Percentiles rank a stretch among this genome's conserved stretches.
Evolutionary conservation across 2,113 vertebrate genomes (phyloP).

Genomic region (Cygnus atratus): DNA sequence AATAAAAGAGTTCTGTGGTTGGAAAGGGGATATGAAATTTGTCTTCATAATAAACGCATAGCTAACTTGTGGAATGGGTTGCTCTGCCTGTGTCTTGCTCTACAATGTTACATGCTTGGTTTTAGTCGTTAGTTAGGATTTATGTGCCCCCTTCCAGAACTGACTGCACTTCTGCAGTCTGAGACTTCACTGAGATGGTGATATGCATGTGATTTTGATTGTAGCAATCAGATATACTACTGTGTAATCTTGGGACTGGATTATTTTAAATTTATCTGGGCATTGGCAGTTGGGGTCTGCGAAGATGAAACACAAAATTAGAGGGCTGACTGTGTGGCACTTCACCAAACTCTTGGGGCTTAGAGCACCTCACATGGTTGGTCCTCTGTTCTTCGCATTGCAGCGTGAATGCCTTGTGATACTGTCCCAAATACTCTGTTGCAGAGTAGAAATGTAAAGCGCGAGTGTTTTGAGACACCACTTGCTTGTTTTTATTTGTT

Average conservation of each 20-base stretch:
- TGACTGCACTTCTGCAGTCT: neutral
- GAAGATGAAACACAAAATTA: neutral
- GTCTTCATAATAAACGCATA: neutral
- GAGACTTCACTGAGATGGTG: neutral
- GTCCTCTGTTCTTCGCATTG: neutral
- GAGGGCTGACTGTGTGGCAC: neutral
- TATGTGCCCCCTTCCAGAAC: neutral
- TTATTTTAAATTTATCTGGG: neutral
- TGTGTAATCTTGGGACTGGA: neutral
- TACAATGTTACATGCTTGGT: neutral
- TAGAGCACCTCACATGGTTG: neutral
- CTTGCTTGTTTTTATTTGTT: neutral
- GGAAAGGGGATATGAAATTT: neutral
- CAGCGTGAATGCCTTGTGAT: neutral
- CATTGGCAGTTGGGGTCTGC: neutral
- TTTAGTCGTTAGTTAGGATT: neutral
- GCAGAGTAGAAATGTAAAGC: neutral
- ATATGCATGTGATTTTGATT: neutral
- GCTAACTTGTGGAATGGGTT: neutral
- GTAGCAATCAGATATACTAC: neutral
- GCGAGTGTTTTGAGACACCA: neutral
- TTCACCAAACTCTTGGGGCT: neutral
- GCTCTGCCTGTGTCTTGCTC: neutral
- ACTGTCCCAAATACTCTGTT: neutral
- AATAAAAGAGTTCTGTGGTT: neutral